phyloP scores from a whole-genome alignment of 1,140 invertebrate species.

The Drosophila baimaii region DNA sequence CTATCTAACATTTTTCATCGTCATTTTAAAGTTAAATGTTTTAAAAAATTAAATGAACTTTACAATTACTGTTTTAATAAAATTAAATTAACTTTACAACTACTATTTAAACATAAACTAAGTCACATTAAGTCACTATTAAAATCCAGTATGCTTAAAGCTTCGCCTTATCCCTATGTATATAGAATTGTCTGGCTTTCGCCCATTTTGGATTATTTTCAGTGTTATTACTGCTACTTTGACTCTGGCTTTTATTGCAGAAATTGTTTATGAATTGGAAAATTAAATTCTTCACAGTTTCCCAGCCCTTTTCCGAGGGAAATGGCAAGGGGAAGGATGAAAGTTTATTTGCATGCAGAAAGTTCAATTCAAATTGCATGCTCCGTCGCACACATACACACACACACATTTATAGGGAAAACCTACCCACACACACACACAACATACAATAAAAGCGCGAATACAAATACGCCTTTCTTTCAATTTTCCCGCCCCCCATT shows the following conservation, averaged over 20 bases:
- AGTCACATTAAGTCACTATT: neutral
- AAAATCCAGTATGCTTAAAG: neutral
- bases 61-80: neutral
- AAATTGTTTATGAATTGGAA: constrained; percentile 81
- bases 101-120: neutral
- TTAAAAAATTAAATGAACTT: neutral
- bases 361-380: constrained; percentile 80
- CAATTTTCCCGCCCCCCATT: neutral
- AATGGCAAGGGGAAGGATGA: neutral
- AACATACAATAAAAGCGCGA: constrained; percentile 14
- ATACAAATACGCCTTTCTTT: constrained; percentile 1
- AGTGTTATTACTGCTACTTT: constrained; percentile 75
- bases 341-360: constrained; percentile 75
- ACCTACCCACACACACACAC: constrained; percentile 4
- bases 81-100: neutral
- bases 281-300: constrained; percentile 71
- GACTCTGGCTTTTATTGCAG: constrained; percentile 65
- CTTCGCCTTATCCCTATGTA: neutral
- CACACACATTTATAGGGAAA: neutral
- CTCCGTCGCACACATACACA: constrained; percentile 58
- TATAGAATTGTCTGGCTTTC: constrained; percentile 27
- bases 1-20: neutral
- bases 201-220: constrained; percentile 58
- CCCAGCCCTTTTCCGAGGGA: neutral
- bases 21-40: neutral